These are phyloP conservation scores for Arnoldichthys spilopterus DNA, from an alignment of 2,797 vertebrate genomes.

Conservation along the genomic window DNA sequence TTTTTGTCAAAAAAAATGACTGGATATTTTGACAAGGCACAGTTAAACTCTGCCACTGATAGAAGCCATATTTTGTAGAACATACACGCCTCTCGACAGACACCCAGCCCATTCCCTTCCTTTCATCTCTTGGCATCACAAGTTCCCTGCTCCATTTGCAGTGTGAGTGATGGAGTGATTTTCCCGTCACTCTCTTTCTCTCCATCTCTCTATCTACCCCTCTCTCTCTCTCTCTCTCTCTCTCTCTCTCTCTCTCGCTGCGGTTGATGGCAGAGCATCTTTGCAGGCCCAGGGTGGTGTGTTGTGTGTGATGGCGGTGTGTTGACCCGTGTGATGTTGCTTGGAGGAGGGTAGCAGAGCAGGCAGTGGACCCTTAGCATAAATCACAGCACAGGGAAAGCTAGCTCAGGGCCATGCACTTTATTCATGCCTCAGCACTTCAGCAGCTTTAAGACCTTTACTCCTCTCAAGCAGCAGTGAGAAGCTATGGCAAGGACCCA, in stretches of 20 bases:
- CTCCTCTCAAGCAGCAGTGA: neutral
- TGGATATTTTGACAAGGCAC: too few relatives aligned
- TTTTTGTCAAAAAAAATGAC: too few relatives aligned
- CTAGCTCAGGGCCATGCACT: slow-evolving; percentile 8
- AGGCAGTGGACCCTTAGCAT: slow-evolving; percentile 17
- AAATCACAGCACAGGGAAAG: slow-evolving; percentile 33
- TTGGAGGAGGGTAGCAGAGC: slow-evolving; percentile 26
- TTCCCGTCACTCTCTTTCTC: neutral
- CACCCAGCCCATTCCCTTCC: neutral
- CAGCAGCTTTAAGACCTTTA: slow-evolving; percentile 1
- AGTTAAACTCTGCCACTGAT: neutral
- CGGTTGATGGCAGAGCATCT: neutral
- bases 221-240: slow-evolving; percentile 14
- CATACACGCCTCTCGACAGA: neutral
- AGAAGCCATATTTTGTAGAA: neutral
- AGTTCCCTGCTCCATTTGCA: slow-evolving; percentile 42
- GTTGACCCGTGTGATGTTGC: slow-evolving; percentile 70
- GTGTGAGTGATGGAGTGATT: slow-evolving; percentile 39
- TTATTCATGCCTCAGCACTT: slow-evolving; percentile 30
- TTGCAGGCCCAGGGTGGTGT: slow-evolving; percentile 9
- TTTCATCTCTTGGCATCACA: slow-evolving; percentile 18
- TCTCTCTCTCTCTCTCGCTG: slow-evolving; percentile 26
- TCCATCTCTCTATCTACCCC: neutral
- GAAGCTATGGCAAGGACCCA: neutral
- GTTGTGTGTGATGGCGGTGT: slow-evolving; percentile 65